Conservation (phyloP, 2,888 invertebrate genomes). For the Lithophane socia region DNA sequence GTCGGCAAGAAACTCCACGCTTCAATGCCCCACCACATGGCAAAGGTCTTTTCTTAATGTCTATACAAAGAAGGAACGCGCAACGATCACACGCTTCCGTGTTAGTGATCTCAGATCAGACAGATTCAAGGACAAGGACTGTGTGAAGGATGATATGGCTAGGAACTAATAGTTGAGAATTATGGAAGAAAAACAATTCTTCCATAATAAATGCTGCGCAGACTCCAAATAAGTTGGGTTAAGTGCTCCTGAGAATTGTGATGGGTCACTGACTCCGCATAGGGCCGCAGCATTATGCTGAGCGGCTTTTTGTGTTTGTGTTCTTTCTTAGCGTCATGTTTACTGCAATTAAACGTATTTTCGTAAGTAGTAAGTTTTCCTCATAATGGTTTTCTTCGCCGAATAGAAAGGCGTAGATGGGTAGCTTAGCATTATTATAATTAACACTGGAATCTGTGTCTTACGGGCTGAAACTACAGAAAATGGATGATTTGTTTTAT, state of each 20-base stretch:
- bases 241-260: too few species aligned
- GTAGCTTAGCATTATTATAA: neutral
- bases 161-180: too few species aligned
- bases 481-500: neutral
- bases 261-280: too few species aligned
- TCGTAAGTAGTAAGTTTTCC: neutral
- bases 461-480: neutral
- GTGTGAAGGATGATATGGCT: neutral
- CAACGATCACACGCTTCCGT: too few species aligned
- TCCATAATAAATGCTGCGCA: neutral
- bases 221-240: neutral
- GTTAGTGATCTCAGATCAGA: neutral
- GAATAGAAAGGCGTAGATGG: neutral
- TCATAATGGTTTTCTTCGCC: neutral
- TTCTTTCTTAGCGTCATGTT: too few species aligned
- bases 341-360: too few species aligned
- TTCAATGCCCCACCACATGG: neutral
- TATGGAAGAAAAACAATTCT: neutral
- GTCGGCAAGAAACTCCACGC: neutral
- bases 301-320: too few species aligned
- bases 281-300: too few species aligned
- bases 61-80: neutral
- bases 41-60: neutral
- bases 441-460: neutral
- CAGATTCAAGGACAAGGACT: neutral